phyloP scores from a whole-genome alignment of 2,113 vertebrate species.

The Patagioenas fasciata region DNA sequence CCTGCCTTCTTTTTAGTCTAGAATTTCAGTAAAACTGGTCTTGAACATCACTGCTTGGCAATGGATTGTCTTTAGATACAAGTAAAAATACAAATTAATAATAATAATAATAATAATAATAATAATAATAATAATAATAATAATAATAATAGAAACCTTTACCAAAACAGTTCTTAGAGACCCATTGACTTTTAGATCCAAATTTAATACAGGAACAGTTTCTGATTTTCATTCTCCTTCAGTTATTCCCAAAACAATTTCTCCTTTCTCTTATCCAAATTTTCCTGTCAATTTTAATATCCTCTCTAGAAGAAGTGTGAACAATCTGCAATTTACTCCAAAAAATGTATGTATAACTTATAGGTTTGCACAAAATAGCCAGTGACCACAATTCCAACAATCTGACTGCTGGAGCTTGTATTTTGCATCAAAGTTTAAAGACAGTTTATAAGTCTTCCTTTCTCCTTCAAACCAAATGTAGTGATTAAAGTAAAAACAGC shows the following conservation, averaged over 20 bases:
- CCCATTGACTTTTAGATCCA: accelerated
- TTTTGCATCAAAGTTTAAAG: not conserved
- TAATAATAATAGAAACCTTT: not conserved
- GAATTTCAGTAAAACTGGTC: not conserved
- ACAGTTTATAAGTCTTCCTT: not conserved
- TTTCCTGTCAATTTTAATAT: not conserved
- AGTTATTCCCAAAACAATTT: not conserved
- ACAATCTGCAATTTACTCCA: not conserved
- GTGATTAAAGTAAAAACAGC: not conserved
- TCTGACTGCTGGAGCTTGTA: not conserved
- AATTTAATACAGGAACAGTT: not conserved
- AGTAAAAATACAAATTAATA: not conserved
- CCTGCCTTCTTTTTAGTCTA: not conserved
- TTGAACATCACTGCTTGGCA: not conserved
- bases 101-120: too few species aligned
- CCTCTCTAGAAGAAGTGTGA: not conserved
- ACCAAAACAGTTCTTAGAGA: not conserved
- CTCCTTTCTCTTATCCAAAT: not conserved
- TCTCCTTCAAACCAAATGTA: not conserved
- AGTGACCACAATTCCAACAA: not conserved
- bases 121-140: too few species aligned
- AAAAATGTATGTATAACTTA: not conserved
- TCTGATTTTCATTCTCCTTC: not conserved
- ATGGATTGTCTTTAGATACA: not conserved
- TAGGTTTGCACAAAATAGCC: not conserved